Conservation (phyloP, 2,113 vertebrate genomes). For the Thunnus maccoyii region DNA sequence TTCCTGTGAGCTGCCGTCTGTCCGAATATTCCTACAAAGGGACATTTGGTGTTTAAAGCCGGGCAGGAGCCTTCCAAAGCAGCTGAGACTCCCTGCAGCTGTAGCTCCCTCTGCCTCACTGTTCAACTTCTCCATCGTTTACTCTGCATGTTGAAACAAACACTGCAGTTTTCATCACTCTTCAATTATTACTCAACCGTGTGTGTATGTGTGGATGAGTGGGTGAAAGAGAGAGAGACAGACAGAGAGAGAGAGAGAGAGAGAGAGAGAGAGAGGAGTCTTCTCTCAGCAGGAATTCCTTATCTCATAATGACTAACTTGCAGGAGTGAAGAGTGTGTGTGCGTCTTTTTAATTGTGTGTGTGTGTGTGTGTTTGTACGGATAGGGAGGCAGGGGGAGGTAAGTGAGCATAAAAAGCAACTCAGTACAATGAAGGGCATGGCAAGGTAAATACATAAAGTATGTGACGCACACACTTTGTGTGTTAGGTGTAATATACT, state of each 20-base stretch:
- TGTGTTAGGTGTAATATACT: too few relatives aligned
- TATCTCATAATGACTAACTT: conserved; percentile 72
- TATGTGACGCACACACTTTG: background rate
- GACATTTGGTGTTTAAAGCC: conserved; percentile 28
- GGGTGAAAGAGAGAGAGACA: background rate
- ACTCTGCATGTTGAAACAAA: conserved; percentile 2
- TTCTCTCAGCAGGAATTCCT: conserved; percentile 59
- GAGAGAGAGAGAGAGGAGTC: background rate
- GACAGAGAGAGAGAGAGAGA: background rate
- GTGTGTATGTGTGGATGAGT: background rate
- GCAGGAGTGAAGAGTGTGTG: conserved; percentile 21
- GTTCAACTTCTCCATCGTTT: background rate
- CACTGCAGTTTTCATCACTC: conserved; percentile 24
- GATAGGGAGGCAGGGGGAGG: background rate
- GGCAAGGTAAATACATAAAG: conserved; percentile 18
- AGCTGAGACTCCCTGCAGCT: conserved; percentile 35
- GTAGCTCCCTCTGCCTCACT: conserved; percentile 16
- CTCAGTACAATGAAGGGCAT: conserved; percentile 34
- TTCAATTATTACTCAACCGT: conserved; percentile 21
- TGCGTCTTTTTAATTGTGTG: background rate
- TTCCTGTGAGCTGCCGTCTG: background rate
- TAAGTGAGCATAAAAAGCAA: conserved; percentile 31
- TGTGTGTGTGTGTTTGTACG: background rate
- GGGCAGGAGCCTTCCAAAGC: conserved; percentile 16
- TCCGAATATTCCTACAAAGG: background rate